Conservation (phyloP, 2,888 invertebrate species). For the Lochmaea crataegi region DNA sequence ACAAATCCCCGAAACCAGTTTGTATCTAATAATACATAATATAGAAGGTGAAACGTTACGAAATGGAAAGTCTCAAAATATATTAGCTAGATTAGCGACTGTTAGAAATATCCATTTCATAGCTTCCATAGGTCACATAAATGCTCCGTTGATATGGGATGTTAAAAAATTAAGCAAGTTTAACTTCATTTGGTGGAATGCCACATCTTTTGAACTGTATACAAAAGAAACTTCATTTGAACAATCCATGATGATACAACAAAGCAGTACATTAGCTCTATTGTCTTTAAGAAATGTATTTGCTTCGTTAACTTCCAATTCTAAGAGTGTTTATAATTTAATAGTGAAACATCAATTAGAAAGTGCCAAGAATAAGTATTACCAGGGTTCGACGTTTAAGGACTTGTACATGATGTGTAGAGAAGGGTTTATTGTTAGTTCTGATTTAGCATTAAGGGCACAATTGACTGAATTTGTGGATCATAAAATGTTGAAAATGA, state of each 20-base stretch:
- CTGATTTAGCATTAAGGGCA: constrained; percentile 89
- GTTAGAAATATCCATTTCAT: constrained; percentile 84
- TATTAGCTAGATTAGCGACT: constrained; percentile 80
- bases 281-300: constrained; percentile 91
- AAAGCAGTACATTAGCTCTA: constrained; percentile 81
- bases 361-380: constrained; percentile 76
- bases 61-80: constrained; percentile 80
- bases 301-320: constrained; percentile 89
- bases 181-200: constrained; percentile 93
- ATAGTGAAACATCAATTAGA: constrained; percentile 86
- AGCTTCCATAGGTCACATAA: constrained; percentile 94
- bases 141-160: constrained; percentile 93
- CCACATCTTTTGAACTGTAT: constrained; percentile 87
- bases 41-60: constrained; percentile 89
- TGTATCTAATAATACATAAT: constrained; percentile 88
- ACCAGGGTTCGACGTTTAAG: constrained; percentile 89
- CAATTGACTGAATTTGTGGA: constrained; percentile 96
- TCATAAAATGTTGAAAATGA: constrained; percentile 89
- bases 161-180: constrained; percentile 85
- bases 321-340: constrained; percentile 84
- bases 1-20: constrained; percentile 68
- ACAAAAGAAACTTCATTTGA: constrained; percentile 87
- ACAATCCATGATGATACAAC: constrained; percentile 84
- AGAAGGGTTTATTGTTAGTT: constrained; percentile 92
- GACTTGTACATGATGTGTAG: constrained; percentile 87